Evolutionary conservation across 2,113 vertebrate species (phyloP).

Genomic region (Myrmecophaga tridactyla): DNA sequence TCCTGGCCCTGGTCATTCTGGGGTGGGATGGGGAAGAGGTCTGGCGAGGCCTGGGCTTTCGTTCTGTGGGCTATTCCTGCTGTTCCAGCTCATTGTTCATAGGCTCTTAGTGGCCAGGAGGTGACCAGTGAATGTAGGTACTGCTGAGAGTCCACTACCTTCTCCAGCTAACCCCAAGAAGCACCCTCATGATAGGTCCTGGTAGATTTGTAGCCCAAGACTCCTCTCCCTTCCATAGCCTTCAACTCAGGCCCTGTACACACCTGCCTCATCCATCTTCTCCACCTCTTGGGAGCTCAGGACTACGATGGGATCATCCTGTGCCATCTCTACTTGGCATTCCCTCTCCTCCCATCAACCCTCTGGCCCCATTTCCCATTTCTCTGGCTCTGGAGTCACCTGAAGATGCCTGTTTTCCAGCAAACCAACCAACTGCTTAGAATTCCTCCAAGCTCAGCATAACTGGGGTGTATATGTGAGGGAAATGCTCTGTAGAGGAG

Average conservation of each 20-base stretch:
- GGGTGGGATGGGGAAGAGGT: background rate
- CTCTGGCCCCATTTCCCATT: background rate
- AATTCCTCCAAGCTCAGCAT: background rate
- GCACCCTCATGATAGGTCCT: too few relatives aligned
- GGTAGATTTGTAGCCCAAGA: too few relatives aligned
- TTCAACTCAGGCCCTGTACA: background rate
- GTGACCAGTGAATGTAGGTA: background rate
- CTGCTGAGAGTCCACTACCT: background rate
- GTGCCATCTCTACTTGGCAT: background rate
- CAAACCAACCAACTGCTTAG: background rate
- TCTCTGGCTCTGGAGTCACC: background rate
- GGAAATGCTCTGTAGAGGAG: background rate
- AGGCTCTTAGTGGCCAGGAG: background rate
- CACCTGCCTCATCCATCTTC: background rate
- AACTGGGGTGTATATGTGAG: background rate
- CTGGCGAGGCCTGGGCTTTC: accelerated
- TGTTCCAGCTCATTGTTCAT: background rate
- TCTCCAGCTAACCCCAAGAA: background rate
- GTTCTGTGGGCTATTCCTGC: background rate
- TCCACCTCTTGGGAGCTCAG: too few relatives aligned
- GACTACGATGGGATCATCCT: background rate
- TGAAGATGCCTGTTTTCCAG: background rate
- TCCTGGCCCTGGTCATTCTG: background rate
- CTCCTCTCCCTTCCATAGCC: too few relatives aligned
- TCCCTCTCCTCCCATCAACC: background rate